Base-by-base conservation (phyloP, 1,140 invertebrate genomes). In the Scaptodrosophila lebanonensis region DNA sequence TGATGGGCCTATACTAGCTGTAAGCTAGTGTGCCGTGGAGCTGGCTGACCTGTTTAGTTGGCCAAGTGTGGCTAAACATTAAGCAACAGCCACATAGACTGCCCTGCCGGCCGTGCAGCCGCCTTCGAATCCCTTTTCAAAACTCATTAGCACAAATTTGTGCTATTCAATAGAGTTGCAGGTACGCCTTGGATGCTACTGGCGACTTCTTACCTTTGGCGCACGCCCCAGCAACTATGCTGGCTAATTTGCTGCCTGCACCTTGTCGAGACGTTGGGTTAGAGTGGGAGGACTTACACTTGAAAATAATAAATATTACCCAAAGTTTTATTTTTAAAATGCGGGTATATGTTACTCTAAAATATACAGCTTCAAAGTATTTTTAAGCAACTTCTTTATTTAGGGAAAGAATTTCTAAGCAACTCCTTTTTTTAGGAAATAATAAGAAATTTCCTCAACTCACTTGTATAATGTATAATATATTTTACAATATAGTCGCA, bases 141-240 rank as follows among this genome's bases (percentile, higher is more conserved):
- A 79, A 79, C 73, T 79, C 73, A 79, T 79, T 79, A 79, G 75
- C 73, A 79, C 73, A 79, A 79, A 82, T 79, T 79, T 73, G 73
- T 73, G 73, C 73, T 67, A 76, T 76, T 76, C 66, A 66, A 71
- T 69, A 13, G 58, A 49, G 36, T 69, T 30, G 29, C 18, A 35
- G 30, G 44, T 12, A 12, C 25, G 44, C 8, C 44, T 30, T 7
- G 30, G 42, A 7, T 18, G 39, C 12, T 9, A 4, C n/a, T n/a
- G 3, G 22, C 22, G 6, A 5, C 8, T 8, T 8, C 22, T 15
- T 16, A 54, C 62, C 50, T 54, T 54, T 53, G n/a, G n/a, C n/a
- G 54, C 54, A 67, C 47, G 44, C 40, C 45, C 38, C 43, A 57
- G 33, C 44, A 39, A 52, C 44, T 47, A 39, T 35, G 48, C 56